Evolutionary conservation across 2,888 invertebrate genomes (phyloP).

Genomic region (Eucriotettix oculatus): DNA sequence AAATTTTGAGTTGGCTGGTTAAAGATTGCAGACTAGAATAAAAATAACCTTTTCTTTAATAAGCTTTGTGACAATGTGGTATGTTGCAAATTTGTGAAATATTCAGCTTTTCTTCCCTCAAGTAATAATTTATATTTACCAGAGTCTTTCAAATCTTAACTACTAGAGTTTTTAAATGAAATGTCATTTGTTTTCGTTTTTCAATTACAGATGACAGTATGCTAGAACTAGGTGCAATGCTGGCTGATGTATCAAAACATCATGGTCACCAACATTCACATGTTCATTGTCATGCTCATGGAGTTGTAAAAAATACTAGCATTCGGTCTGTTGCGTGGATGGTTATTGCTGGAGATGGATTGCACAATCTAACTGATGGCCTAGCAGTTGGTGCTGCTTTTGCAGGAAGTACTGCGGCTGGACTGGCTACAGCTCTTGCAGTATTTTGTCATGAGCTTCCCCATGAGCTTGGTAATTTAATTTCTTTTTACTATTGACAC

Average conservation of each 20-base stretch:
- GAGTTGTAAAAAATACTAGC: constrained; percentile 9
- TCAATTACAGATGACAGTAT: background rate
- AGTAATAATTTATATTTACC: too few species aligned
- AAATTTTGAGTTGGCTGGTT: too few species aligned
- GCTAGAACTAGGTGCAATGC: constrained; percentile 40
- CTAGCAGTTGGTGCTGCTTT: constrained; percentile 67
- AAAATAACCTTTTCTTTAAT: too few species aligned
- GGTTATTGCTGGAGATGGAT: constrained; percentile 63
- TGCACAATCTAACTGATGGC: constrained; percentile 67
- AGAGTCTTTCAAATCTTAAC: too few species aligned
- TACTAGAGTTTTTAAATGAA: too few species aligned
- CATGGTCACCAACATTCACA: constrained; percentile 3
- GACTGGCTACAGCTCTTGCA: constrained; percentile 60
- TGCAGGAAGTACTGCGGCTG: constrained; percentile 51
- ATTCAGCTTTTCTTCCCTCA: too few species aligned
- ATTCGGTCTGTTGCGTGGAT: constrained; percentile 52
- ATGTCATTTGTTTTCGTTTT: too few species aligned
- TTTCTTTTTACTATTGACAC: too few species aligned
- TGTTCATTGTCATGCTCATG: constrained; percentile 9
- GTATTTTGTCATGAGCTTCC: constrained; percentile 69
- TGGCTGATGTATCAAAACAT: constrained; percentile 27
- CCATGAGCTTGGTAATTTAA: constrained; percentile 45
- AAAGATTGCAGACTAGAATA: too few species aligned
- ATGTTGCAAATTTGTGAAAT: too few species aligned
- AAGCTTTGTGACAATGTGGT: too few species aligned